These are phyloP conservation scores for Lanistes nyassanus DNA, from an alignment of 1,140 invertebrate genomes.

Conservation along the genomic window DNA sequence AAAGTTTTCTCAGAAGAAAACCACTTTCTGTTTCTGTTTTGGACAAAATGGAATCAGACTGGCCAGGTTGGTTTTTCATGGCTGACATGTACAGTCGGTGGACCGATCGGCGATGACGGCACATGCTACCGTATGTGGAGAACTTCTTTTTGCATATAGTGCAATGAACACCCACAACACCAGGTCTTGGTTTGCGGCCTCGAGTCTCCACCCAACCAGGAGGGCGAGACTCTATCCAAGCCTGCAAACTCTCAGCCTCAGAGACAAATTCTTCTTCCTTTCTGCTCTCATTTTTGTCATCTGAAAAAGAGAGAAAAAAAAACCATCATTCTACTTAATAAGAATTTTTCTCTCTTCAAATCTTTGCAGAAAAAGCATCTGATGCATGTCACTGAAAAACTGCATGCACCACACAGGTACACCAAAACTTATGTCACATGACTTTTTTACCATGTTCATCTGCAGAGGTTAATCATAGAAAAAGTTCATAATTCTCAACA, in stretches of 20 bases:
- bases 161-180: constrained; percentile 32
- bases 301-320: too few species aligned
- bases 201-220: constrained; percentile 17
- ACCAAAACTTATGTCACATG: too few species aligned
- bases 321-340: too few species aligned
- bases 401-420: too few species aligned
- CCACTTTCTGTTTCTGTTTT: not conserved
- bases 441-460: too few species aligned
- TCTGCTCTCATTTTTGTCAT: too few species aligned
- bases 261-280: too few species aligned
- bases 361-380: too few species aligned
- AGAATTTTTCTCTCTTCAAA: too few species aligned
- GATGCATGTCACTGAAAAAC: too few species aligned
- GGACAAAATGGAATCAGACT: not conserved
- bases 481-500: too few species aligned
- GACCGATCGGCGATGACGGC: constrained; percentile 43
- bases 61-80: constrained; percentile 19
- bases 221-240: not conserved
- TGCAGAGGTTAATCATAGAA: too few species aligned
- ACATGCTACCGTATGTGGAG: constrained; percentile 46
- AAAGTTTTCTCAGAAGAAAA: not conserved
- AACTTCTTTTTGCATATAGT: constrained; percentile 49
- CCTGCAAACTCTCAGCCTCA: constrained; percentile 7
- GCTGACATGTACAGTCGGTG: constrained; percentile 23
- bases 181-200: constrained; percentile 27